A percentile compares a stretch with the other conserved stretches of the same genome.
Conservation (phyloP, 1,140 invertebrate species). For the Drosophila saltans region DNA sequence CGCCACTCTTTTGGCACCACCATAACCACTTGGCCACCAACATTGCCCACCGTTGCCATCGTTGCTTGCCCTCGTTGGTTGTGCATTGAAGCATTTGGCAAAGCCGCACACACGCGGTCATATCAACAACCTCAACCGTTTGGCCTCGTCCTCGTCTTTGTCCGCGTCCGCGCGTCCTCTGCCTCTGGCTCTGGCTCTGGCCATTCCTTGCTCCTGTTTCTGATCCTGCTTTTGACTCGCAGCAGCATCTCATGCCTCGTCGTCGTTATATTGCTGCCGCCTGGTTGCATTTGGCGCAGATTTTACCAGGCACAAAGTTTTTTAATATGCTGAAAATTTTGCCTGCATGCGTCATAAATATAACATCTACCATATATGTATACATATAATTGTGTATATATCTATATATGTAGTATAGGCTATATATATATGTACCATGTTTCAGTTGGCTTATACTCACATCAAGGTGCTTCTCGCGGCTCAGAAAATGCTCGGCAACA, state of each 20-base stretch:
- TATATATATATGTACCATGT: constrained; percentile 13
- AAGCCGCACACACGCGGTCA: constrained; percentile 54
- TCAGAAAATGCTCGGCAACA: constrained; percentile 96
- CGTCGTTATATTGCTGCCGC: constrained; percentile 2
- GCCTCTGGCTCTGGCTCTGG: no score
- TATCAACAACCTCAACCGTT: constrained; percentile 29
- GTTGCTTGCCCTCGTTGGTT: constrained; percentile 32
- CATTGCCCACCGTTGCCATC: not conserved
- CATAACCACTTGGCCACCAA: not conserved
- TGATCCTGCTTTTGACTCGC: no score
- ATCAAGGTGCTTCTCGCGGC: constrained; percentile 91
- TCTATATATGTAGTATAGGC: not conserved
- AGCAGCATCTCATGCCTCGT: not conserved
- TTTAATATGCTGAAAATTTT: constrained; percentile 56
- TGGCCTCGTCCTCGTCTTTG: not conserved
- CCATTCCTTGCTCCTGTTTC: not conserved
- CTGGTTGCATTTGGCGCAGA: constrained; percentile 42
- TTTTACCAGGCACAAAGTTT: constrained; percentile 56
- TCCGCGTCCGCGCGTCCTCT: no score
- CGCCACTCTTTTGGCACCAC: not conserved
- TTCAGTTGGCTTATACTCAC: constrained; percentile 85
- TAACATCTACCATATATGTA: constrained; percentile 9
- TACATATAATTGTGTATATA: not conserved
- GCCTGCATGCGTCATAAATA: constrained; percentile 41
- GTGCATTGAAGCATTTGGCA: constrained; percentile 47